Conservation (phyloP, 1,140 invertebrate genomes). For the Atta cephalotes region DNA sequence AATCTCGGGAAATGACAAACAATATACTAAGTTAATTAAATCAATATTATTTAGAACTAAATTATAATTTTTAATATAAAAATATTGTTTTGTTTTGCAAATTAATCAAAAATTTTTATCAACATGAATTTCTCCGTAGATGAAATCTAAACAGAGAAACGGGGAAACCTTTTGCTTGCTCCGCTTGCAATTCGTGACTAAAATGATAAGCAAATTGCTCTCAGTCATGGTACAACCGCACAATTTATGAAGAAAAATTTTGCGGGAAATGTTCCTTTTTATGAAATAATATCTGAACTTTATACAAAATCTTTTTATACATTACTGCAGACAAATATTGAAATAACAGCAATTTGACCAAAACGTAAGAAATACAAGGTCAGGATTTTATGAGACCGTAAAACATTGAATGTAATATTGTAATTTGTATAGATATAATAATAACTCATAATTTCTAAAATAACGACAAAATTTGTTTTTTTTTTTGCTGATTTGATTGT, state of each 20-base stretch:
- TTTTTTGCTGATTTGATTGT: neutral
- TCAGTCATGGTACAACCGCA: too few species aligned
- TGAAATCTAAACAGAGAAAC: neutral
- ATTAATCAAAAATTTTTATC: slow-evolving; percentile 3
- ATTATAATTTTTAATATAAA: neutral
- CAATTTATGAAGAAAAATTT: slow-evolving; percentile 46
- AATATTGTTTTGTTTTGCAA: neutral
- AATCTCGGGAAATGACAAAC: neutral
- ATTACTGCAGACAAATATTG: neutral
- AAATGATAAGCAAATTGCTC: slow-evolving; percentile 47
- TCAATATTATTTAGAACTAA: neutral
- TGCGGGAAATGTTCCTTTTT: neutral
- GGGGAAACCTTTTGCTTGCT: neutral
- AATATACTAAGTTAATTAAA: neutral
- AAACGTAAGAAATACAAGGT: neutral
- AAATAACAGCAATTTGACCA: neutral
- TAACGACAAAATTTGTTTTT: neutral
- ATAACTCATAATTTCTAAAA: slow-evolving; percentile 8
- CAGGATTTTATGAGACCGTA: neutral
- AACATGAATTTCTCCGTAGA: neutral
- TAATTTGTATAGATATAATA: neutral
- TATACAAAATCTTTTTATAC: slow-evolving; percentile 18
- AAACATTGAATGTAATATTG: neutral
- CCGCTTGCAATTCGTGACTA: slow-evolving; percentile 6
- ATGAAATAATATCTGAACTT: neutral